Evolutionary conservation across 2,888 invertebrate species (phyloP).

Genomic region (Agrochola circellaris): DNA sequence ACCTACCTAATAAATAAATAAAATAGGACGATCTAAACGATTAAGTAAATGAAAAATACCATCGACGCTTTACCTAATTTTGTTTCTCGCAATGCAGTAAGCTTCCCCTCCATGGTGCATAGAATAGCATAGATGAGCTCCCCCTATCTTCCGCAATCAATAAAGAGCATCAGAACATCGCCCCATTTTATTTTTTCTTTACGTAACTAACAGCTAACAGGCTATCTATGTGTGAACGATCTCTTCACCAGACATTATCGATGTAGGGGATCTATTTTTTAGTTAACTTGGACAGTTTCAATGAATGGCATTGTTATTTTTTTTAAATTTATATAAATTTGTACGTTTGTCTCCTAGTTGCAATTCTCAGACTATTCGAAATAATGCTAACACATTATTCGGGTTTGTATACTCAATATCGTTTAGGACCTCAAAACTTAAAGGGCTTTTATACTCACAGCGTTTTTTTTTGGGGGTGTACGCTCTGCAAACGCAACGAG

Average conservation of each 20-base stretch:
- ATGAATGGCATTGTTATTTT: constrained; percentile 3
- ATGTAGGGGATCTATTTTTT: constrained; percentile 60
- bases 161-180: constrained; percentile 68
- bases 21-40: not conserved
- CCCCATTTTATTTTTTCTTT: constrained; percentile 70
- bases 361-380: not conserved
- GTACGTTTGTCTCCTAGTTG: no score
- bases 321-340: not conserved
- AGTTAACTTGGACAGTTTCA: constrained; percentile 42
- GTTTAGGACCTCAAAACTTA: not conserved
- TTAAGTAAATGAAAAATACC: not conserved
- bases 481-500: not conserved
- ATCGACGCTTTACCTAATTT: not conserved
- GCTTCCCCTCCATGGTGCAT: constrained; percentile 20
- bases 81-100: constrained; percentile 12
- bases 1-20: not conserved
- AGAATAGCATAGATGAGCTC: constrained; percentile 31
- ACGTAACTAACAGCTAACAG: constrained; percentile 54
- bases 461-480: not conserved
- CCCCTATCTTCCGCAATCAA: constrained; percentile 68
- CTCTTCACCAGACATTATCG: constrained; percentile 58
- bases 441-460: not conserved
- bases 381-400: not conserved
- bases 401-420: not conserved
- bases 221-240: constrained; percentile 60